Base-by-base conservation (phyloP, 30 jellyfish, hydroid and myxozoan genomes). In the Aurelia aurita complex sp. Pacific region DNA sequence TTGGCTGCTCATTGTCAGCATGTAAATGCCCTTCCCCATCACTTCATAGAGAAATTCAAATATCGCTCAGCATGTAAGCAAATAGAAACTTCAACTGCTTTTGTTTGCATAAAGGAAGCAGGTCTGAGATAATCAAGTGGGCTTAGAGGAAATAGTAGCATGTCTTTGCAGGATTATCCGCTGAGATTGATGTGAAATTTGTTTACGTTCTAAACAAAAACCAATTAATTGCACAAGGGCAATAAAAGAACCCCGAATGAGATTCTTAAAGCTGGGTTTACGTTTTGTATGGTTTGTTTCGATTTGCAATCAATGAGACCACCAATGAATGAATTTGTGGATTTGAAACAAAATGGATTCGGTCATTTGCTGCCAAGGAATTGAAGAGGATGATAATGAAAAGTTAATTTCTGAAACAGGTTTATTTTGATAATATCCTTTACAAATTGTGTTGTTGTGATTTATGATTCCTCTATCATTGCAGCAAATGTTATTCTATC, bases 351-450 rank as follows among this genome's bases (percentile, higher is more conserved):
- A 53, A 57, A 74, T 74, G 85, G 85, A 65, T 74, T 42, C 72
- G 13, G 85, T 55, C 19, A 55, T 74, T 55, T 74, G 85, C 73
- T 74, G 85, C 59, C 73, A 46, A 43, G 19, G 18, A 54, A 74
- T 19, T 16, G 18, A 33, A 16, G 69, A 54, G 18, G 85, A 74
- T 33, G 85, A 51, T 8, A 19, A 11, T 4, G 73, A 74, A 23
- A 71, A 74, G 15, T 14, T 74, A 60, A 5, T 74, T 11, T 60
- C 85, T 19, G 85, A 51, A 19, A 18, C 73, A 74, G 85, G 85
- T 74, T 23, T 53, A 17, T 35, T 12, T 34, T 73, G 3, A 52
- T 7, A 16, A 16, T 60, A 60, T 14, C 69, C 69, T 40, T 40
- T 40, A 40, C 52, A 40, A 40, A 1, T 40, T 40, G 52, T 9